Percentiles rank a stretch among this genome's conserved stretches.
phyloP scores from a whole-genome alignment of 2,888 invertebrate species.

The Bhutanitis thaidina region DNA sequence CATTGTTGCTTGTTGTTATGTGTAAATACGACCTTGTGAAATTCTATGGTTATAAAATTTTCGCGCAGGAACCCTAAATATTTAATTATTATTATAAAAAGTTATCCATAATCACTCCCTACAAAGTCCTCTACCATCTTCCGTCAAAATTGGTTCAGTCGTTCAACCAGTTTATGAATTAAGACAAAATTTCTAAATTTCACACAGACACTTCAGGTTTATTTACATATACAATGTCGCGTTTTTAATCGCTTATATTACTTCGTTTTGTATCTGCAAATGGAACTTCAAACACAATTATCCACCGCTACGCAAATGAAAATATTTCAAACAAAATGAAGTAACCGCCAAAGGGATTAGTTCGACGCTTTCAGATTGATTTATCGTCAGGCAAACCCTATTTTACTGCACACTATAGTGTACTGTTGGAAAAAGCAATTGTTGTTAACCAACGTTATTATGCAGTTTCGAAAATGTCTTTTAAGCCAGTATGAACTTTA shows the following conservation, averaged over 20 bases:
- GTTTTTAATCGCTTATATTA: conserved; percentile 9
- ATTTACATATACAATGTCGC: too few species aligned
- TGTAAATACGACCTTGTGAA: too few species aligned
- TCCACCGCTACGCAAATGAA: conserved; percentile 39
- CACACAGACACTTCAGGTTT: too few species aligned
- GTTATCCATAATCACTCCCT: too few species aligned
- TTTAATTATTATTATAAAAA: too few species aligned
- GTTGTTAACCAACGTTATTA: conserved; percentile 1
- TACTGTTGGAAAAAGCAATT: conserved; percentile 12
- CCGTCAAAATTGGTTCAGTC: too few species aligned
- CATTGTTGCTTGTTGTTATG: too few species aligned
- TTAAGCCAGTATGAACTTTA: conserved; percentile 1
- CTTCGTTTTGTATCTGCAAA: conserved; percentile 9
- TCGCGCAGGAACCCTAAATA: too few species aligned
- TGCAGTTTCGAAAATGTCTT: not conserved
- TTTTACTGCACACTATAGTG: conserved; percentile 12
- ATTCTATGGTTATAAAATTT: too few species aligned
- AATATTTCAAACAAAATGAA: conserved; percentile 42
- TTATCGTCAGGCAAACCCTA: conserved; percentile 28
- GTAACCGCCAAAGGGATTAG: conserved; percentile 49
- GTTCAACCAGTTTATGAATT: too few species aligned
- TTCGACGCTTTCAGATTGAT: conserved; percentile 38
- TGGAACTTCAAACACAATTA: conserved; percentile 27
- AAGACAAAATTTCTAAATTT: too few species aligned
- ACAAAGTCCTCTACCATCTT: too few species aligned